These are phyloP conservation scores for Agrochola lychnidis DNA, from an alignment of 2,888 invertebrate species.

Conservation along the genomic window DNA sequence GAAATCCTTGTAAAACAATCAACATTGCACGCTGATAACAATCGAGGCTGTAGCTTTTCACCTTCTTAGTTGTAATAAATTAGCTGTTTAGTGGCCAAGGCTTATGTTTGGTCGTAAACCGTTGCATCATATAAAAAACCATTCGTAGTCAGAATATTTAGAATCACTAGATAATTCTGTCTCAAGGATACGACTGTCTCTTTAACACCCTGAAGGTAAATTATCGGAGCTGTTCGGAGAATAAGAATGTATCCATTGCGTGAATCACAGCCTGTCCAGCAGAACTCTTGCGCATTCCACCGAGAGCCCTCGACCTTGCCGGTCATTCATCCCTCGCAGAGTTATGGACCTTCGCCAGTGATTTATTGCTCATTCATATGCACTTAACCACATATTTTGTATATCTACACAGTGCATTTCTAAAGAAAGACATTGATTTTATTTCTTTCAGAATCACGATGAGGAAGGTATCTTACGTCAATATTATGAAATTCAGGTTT, in stretches of 20 bases:
- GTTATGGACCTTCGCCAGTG: slow-evolving; percentile 60
- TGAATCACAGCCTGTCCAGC: slow-evolving; percentile 77
- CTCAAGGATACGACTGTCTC: slow-evolving; percentile 28
- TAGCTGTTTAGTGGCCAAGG: slow-evolving; percentile 45
- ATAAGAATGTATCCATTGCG: slow-evolving; percentile 64
- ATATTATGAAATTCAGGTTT: slow-evolving; percentile 1
- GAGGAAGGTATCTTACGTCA: background rate
- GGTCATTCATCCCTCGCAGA: slow-evolving; percentile 85
- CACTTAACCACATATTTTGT: slow-evolving; percentile 43
- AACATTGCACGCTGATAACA: slow-evolving; percentile 50
- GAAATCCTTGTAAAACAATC: slow-evolving; percentile 54
- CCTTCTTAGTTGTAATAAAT: slow-evolving; percentile 58
- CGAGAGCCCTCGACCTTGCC: slow-evolving; percentile 81
- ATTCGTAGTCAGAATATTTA: slow-evolving; percentile 7
- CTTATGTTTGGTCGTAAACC: slow-evolving; percentile 22
- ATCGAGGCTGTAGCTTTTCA: slow-evolving; percentile 60
- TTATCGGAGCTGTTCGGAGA: slow-evolving; percentile 44
- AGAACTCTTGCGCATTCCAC: slow-evolving; percentile 78
- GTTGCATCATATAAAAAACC: slow-evolving; percentile 29
- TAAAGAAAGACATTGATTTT: slow-evolving; percentile 28
- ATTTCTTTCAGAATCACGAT: background rate
- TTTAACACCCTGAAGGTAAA: slow-evolving; percentile 28
- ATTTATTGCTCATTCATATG: slow-evolving; percentile 65
- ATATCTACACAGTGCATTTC: slow-evolving; percentile 24
- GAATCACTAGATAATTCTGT: slow-evolving; percentile 16